These are phyloP conservation scores for Callimorpha dominula DNA, from an alignment of 2,888 invertebrate genomes.

Conservation along the genomic window DNA sequence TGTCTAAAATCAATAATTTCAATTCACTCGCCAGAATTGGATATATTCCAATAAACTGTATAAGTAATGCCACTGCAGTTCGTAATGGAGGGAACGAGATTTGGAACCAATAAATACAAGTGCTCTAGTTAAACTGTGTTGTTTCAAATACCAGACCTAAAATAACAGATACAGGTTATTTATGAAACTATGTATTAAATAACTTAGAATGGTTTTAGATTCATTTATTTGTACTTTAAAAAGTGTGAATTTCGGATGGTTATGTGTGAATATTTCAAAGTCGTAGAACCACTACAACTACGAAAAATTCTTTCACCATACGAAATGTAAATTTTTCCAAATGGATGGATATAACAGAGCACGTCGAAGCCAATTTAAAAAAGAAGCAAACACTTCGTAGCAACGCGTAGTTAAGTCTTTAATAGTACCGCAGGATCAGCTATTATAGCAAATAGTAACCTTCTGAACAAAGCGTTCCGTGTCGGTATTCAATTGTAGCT, in stretches of 20 bases:
- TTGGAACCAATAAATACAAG: constrained; percentile 56
- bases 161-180: constrained; percentile 40
- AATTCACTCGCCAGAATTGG: constrained; percentile 43
- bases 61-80: constrained; percentile 52
- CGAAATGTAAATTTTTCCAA: no score
- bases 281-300: no score
- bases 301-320: no score
- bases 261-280: no score
- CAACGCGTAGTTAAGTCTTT: no score
- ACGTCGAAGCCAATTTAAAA: no score
- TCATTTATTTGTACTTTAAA: background rate
- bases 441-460: background rate
- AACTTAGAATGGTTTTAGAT: background rate
- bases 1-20: background rate
- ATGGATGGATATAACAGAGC: no score
- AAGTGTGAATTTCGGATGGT: background rate
- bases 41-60: constrained; percentile 58
- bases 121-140: constrained; percentile 47
- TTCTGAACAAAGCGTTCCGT: background rate
- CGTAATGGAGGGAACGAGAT: constrained; percentile 58
- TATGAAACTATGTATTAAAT: constrained; percentile 12
- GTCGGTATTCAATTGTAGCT: background rate
- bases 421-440: background rate
- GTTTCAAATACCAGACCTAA: constrained; percentile 37
- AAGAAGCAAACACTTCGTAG: no score